A percentile compares a stretch with the other conserved stretches of the same genome.
phyloP scores from a whole-genome alignment of 2,888 invertebrate genomes.

The Athripsodes cinereus region DNA sequence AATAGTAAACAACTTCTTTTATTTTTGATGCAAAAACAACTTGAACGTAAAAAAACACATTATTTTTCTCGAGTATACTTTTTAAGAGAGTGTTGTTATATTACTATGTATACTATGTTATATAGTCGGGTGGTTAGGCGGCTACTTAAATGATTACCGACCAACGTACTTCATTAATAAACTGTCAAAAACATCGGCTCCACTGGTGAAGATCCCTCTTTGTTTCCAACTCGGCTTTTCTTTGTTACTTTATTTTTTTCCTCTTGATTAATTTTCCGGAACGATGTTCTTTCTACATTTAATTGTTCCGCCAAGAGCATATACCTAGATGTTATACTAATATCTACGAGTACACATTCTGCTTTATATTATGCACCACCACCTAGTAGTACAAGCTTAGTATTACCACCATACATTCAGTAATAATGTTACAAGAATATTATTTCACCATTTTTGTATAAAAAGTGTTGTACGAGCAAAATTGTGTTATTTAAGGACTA shows the following conservation, averaged over 20 bases:
- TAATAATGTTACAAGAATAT: too few species aligned
- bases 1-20: too few species aligned
- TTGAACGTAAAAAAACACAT: not conserved
- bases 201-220: constrained; percentile 4
- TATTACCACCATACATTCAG: too few species aligned
- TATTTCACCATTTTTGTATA: too few species aligned
- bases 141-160: constrained; percentile 1
- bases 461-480: too few species aligned
- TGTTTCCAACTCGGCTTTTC: constrained; percentile 10
- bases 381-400: too few species aligned
- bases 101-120: too few species aligned
- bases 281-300: not conserved
- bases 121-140: not conserved
- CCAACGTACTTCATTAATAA: constrained; percentile 19
- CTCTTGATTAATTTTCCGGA: not conserved
- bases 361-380: too few species aligned
- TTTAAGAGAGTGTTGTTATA: not conserved
- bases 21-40: too few species aligned
- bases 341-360: too few species aligned
- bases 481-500: too few species aligned
- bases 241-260: constrained; percentile 4
- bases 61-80: not conserved
- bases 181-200: constrained; percentile 16
- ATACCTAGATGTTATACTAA: not conserved
- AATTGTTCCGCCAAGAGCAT: not conserved